A percentile compares a stretch with the other conserved stretches of the same genome.
Evolutionary conservation across 2,888 invertebrate genomes (phyloP).

Genomic region (Rhaphigaster nebulosa): DNA sequence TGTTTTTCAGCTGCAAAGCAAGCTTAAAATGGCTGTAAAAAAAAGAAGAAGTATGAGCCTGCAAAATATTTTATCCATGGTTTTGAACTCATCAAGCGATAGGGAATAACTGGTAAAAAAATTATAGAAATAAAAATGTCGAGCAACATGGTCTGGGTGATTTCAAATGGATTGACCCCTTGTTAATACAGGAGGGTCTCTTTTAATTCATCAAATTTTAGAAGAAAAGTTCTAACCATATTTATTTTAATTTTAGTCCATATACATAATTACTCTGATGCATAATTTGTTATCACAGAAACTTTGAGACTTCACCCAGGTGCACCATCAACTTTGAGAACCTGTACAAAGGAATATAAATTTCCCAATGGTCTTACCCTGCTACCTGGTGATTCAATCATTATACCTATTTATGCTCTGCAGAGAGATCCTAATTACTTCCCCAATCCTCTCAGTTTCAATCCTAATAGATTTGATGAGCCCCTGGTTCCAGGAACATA

Average conservation of each 20-base stretch:
- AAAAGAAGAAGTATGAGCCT: too few species aligned
- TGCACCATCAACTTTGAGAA: background rate
- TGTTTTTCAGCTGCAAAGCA: too few species aligned
- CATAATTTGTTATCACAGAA: conserved; percentile 46
- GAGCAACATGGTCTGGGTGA: too few species aligned
- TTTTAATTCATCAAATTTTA: background rate
- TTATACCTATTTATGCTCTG: conserved; percentile 48
- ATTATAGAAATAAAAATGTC: too few species aligned
- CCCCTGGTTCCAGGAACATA: conserved; percentile 16
- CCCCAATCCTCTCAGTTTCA: conserved; percentile 42
- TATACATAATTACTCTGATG: background rate
- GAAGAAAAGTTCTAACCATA: background rate
- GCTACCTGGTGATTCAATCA: conserved; percentile 33
- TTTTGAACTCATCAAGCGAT: too few species aligned
- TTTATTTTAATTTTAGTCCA: background rate
- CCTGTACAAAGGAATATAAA: conserved; percentile 52
- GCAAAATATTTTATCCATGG: too few species aligned
- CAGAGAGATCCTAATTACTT: conserved; percentile 41
- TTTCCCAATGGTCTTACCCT: conserved; percentile 46
- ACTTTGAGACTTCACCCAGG: conserved; percentile 54
- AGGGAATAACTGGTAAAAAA: too few species aligned
- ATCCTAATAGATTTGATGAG: conserved; percentile 55
- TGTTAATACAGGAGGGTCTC: background rate
- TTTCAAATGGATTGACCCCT: too few species aligned
- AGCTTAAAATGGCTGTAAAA: too few species aligned